Evolutionary conservation across 2,888 invertebrate genomes (phyloP), one percentile per base, ranked within the genome.

Genomic region (Taenaris catops): DNA sequence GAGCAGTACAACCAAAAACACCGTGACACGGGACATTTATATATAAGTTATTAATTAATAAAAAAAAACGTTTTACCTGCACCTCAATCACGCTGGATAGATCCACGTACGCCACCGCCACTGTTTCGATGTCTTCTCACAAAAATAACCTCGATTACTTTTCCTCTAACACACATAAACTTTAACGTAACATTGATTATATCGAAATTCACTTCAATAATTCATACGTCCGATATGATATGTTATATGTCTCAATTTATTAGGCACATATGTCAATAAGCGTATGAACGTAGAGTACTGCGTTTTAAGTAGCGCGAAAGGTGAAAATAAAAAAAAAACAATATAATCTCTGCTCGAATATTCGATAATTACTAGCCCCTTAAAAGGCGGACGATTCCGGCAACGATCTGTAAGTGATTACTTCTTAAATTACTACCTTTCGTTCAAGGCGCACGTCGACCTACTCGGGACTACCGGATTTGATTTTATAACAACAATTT

Each of bases 11-110:
- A n/a, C n/a, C n/a, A n/a, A n/a, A n/a, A n/a, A n/a, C n/a, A n/a
- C n/a, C n/a, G n/a, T n/a, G n/a, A n/a, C n/a, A n/a, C n/a, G n/a
- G n/a, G n/a, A n/a, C n/a, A n/a, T n/a, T n/a, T n/a, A n/a, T n/a
- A n/a, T n/a, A n/a, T n/a, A n/a, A n/a, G n/a, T n/a, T n/a, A n/a
- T n/a, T n/a, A n/a, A n/a, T n/a, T n/a, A n/a, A n/a, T n/a, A n/a
- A n/a, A n/a, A n/a, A n/a, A n/a, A n/a, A n/a, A n/a, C 4, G 20
- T 24, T 34, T 81, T 87, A 92, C 92, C 92, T 92, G 92, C 71
- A 91, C 91, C 88, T 92, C 92, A 72, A 92, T 92, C 73, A 92
- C 92, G 61, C 91, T 91, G 61, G 92, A 91, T 86, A 92, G 89
- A 68, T 92, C 92, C 75, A 92, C 92, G 89, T 91, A 92, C 63